Evolutionary conservation across 2,888 invertebrate genomes (phyloP).

Genomic region (Troides helena): DNA sequence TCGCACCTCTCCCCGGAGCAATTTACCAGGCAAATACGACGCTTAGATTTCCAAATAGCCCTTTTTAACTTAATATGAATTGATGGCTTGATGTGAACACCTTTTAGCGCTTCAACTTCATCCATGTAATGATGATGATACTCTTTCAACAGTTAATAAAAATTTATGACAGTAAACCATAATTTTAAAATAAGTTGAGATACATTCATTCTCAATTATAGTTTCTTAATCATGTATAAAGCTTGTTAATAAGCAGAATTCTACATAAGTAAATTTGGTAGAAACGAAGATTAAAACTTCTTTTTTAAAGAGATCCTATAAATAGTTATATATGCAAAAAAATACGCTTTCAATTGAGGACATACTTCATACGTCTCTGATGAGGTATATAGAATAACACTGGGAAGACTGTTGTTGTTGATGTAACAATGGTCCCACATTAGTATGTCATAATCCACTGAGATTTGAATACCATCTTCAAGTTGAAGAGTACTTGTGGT

Average conservation of each 20-base stretch:
- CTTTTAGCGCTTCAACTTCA: background rate
- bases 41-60: conserved; percentile 20
- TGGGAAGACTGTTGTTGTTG: too few relatives aligned
- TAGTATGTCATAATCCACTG: background rate
- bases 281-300: too few relatives aligned
- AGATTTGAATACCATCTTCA: conserved; percentile 10
- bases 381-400: too few relatives aligned
- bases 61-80: conserved; percentile 28
- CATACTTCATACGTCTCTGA: too few relatives aligned
- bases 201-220: too few relatives aligned
- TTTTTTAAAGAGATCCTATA: too few relatives aligned
- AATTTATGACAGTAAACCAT: background rate
- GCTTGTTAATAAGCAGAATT: too few relatives aligned
- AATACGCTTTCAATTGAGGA: too few relatives aligned
- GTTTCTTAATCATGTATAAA: too few relatives aligned
- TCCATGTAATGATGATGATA: background rate
- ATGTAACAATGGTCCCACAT: too few relatives aligned
- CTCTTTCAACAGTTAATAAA: background rate
- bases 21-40: conserved; percentile 17
- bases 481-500: conserved; percentile 5
- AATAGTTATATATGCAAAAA: too few relatives aligned
- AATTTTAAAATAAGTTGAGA: background rate
- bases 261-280: too few relatives aligned
- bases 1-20: conserved; percentile 15
- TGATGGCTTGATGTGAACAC: conserved; percentile 20